Evolutionary conservation across 53 echinoderm and acorn worm genomes (phyloP).

Genomic region (Stichopus horrens): DNA sequence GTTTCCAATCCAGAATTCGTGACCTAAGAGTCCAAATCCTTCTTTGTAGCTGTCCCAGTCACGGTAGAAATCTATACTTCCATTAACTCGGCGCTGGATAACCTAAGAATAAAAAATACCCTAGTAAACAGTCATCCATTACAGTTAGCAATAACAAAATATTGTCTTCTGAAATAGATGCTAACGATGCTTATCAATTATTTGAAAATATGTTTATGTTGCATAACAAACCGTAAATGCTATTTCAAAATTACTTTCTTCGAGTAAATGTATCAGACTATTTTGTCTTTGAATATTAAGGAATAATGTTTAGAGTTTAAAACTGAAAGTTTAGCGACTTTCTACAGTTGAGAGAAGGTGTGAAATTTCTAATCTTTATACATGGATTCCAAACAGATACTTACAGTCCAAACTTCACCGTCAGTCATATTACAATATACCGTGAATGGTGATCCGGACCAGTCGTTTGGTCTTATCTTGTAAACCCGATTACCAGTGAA

Average conservation of each 20-base stretch:
- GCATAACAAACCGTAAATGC: neutral
- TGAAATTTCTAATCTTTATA: too few relatives aligned
- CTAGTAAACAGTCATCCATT: neutral
- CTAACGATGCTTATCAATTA: neutral
- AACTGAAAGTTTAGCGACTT: neutral
- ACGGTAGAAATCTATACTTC: neutral
- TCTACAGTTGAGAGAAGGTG: too few relatives aligned
- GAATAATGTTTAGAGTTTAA: neutral
- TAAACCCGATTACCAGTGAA: neutral
- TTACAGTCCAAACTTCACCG: constrained; percentile 11
- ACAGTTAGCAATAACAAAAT: neutral
- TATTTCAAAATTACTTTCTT: neutral
- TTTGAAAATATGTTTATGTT: neutral
- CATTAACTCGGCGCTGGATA: neutral
- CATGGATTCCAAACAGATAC: neutral
- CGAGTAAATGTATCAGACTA: neutral
- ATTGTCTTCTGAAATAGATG: neutral
- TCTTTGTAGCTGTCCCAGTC: neutral
- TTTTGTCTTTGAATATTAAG: neutral
- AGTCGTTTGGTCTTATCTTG: neutral
- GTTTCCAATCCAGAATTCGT: neutral
- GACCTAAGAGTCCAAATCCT: neutral
- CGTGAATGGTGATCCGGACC: constrained; percentile 7
- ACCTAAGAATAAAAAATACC: neutral
- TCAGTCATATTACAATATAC: constrained; percentile 9